phyloP scores from a whole-genome alignment of 1,140 invertebrate genomes.

The Dufourea novaeangliae region DNA sequence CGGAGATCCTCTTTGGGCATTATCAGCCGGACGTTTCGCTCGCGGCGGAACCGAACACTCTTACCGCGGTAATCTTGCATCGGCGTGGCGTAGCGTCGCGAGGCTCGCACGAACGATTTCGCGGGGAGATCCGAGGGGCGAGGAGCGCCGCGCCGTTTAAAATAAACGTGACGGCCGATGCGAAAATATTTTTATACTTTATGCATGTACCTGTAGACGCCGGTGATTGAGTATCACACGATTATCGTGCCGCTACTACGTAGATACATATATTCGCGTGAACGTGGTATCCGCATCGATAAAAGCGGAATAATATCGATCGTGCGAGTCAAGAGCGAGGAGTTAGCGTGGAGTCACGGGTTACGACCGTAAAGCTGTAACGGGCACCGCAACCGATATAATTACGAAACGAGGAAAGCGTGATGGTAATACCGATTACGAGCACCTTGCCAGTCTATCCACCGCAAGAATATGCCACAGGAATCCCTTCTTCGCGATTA shows the following conservation, averaged over 20 bases:
- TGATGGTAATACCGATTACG: constrained; percentile 16
- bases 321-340: too few species aligned
- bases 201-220: too few species aligned
- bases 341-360: not conserved
- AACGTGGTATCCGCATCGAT: not conserved
- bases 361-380: constrained; percentile 42
- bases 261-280: not conserved
- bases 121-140: constrained; percentile 2
- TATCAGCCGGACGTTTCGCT: constrained; percentile 32
- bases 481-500: not conserved
- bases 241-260: not conserved
- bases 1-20: constrained; percentile 39
- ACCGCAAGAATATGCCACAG: not conserved
- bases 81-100: constrained; percentile 2
- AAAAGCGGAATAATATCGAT: not conserved
- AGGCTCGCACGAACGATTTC: not conserved
- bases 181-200: constrained; percentile 28
- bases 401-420: constrained; percentile 37
- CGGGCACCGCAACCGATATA: constrained; percentile 40
- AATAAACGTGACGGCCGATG: constrained; percentile 32
- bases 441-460: not conserved
- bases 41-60: constrained; percentile 48
- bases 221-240: too few species aligned
- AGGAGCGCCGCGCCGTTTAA: constrained; percentile 21
- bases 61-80: constrained; percentile 30